These are phyloP conservation scores for Drosophila hamatofila DNA, from an alignment of 2,888 invertebrate genomes.

Conservation along the genomic window DNA sequence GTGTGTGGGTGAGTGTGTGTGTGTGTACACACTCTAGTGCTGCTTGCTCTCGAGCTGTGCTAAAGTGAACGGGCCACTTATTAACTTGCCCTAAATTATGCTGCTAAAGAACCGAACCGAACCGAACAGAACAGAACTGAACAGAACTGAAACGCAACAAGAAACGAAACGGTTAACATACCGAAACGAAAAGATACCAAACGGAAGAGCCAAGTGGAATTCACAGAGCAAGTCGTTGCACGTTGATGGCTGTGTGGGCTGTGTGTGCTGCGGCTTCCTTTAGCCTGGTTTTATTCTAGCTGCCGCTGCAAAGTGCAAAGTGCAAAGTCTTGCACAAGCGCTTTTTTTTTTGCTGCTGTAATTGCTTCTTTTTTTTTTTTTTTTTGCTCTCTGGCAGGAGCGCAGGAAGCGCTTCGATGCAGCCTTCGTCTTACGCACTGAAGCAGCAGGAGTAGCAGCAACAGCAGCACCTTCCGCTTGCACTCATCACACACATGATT, in stretches of 20 bases:
- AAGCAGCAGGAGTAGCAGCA: conserved; percentile 28
- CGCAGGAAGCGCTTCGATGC: conserved; percentile 31
- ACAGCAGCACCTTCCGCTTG: conserved; percentile 40
- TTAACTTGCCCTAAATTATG: conserved; percentile 61
- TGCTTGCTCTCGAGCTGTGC: background rate
- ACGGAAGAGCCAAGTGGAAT: conserved; percentile 46
- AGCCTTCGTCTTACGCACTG: conserved; percentile 39
- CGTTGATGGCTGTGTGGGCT: conserved; percentile 46
- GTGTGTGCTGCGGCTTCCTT: conserved; percentile 47
- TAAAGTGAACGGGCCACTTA: conserved; percentile 43
- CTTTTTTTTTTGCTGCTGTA: conserved; percentile 58
- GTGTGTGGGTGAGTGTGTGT: background rate
- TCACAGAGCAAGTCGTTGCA: conserved; percentile 66
- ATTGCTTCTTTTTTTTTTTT: conserved; percentile 59
- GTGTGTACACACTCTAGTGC: background rate
- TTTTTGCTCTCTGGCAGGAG: conserved; percentile 56
- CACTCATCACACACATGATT: conserved; percentile 49
- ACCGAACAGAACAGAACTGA: conserved; percentile 2
- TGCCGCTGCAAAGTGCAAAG: conserved; percentile 48
- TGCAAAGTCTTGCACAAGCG: conserved; percentile 45
- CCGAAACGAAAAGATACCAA: conserved; percentile 37
- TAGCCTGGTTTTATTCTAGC: conserved; percentile 57
- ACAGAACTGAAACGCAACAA: background rate
- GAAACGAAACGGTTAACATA: conserved; percentile 18
- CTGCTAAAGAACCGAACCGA: conserved; percentile 22